phyloP scores from a whole-genome alignment of 30 jellyfish, hydroid and myxozoan genomes.

The Cassiopea xamachana region DNA sequence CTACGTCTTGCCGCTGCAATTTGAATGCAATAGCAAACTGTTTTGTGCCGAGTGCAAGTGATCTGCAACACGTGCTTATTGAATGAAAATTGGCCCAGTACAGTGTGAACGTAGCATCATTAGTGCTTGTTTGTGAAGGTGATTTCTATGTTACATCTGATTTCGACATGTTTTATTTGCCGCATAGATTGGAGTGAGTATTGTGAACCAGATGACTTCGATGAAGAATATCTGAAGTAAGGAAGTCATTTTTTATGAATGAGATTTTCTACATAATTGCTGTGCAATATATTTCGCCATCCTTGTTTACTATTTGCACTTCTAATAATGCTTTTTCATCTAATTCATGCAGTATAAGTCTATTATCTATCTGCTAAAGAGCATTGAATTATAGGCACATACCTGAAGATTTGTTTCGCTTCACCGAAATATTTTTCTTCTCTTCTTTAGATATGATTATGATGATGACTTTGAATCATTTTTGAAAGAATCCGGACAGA shows the following conservation, averaged over 20 bases:
- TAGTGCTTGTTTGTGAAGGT: not conserved
- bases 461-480: constrained; percentile 12
- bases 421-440: not conserved
- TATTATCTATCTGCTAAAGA: too few relatives aligned
- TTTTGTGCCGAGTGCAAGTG: too few relatives aligned
- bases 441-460: constrained; percentile 21
- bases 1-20: too few relatives aligned
- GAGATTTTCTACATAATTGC: not conserved
- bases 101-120: too few relatives aligned
- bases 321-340: too few relatives aligned
- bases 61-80: too few relatives aligned
- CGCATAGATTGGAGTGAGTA: constrained; percentile 34
- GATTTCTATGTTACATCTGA: not conserved
- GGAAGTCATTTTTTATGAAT: not conserved
- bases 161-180: not conserved
- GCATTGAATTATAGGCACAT: too few relatives aligned
- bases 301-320: too few relatives aligned
- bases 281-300: too few relatives aligned
- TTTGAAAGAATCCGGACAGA: constrained; percentile 30
- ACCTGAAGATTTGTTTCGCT: not conserved
- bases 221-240: constrained; percentile 3
- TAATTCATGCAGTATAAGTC: too few relatives aligned
- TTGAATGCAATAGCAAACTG: too few relatives aligned
- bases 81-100: too few relatives aligned
- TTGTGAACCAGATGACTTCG: constrained; percentile 37